Conservation (phyloP, 2,888 invertebrate species). For the Drosophila anomalipes region DNA sequence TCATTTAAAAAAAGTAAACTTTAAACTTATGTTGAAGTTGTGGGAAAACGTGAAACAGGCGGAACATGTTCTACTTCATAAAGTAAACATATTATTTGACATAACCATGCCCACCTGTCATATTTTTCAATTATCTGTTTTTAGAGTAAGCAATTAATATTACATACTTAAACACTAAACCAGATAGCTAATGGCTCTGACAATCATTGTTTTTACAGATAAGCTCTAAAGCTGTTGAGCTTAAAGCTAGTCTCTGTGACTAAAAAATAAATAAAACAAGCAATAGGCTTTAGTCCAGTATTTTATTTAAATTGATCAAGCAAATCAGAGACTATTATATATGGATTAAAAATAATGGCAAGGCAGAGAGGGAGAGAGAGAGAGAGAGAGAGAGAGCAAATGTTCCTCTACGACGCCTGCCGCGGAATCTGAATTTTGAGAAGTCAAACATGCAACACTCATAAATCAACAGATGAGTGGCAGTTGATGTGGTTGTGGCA, state of each 20-base stretch:
- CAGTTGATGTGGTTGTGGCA: conserved; percentile 35
- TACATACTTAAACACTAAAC: not conserved
- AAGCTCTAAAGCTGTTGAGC: not conserved
- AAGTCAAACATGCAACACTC: conserved; percentile 28
- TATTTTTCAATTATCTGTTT: not conserved
- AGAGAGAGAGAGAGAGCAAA: conserved; percentile 1
- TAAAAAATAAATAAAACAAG: not conserved
- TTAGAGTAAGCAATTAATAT: not conserved
- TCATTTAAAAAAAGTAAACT: not conserved
- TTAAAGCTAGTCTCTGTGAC: not conserved
- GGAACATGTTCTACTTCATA: not conserved
- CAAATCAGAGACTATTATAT: not conserved
- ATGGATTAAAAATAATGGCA: not conserved
- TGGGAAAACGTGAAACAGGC: not conserved
- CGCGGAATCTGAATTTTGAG: conserved; percentile 36
- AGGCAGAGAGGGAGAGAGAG: not conserved
- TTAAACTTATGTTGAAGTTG: not conserved
- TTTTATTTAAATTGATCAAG: not conserved
- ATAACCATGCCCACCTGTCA: not conserved
- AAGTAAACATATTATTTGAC: not conserved
- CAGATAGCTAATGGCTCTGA: not conserved
- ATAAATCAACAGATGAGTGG: conserved; percentile 60
- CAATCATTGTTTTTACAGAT: not conserved
- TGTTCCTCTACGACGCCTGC: conserved; percentile 57
- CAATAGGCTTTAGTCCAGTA: not conserved